phyloP scores from a whole-genome alignment of 2,888 invertebrate species.

The Lamellibrachia satsuma region DNA sequence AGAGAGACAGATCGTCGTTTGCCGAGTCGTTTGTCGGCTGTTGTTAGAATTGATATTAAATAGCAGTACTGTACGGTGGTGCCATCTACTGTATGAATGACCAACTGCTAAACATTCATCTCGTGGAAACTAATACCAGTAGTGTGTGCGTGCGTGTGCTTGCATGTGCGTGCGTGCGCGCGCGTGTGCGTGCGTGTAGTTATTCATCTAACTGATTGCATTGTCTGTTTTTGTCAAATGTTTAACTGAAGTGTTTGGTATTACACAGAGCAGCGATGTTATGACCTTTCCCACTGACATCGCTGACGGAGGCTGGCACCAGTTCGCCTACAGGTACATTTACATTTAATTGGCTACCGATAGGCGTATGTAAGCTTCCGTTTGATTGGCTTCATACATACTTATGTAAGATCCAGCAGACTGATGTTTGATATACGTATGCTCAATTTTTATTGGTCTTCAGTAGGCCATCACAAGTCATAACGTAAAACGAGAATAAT shows the following conservation, averaged over 20 bases:
- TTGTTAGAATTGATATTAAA: not conserved
- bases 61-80: not conserved
- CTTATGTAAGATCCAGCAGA: not conserved
- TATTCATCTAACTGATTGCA: not conserved
- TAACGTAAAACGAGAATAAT: too few relatives aligned
- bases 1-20: too few relatives aligned
- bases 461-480: too few relatives aligned
- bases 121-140: too few relatives aligned
- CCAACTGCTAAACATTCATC: not conserved
- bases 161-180: not conserved
- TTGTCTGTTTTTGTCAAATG: not conserved
- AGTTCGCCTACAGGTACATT: slow-evolving; percentile 44
- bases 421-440: too few relatives aligned
- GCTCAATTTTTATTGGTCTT: too few relatives aligned
- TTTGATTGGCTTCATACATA: not conserved
- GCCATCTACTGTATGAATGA: not conserved
- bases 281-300: slow-evolving; percentile 44
- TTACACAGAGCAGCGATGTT: not conserved
- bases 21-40: not conserved
- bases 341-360: not conserved
- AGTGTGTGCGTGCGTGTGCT: not conserved
- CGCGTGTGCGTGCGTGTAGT: not conserved
- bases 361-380: not conserved
- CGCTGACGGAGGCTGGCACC: slow-evolving; percentile 51
- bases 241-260: not conserved